Percentiles rank a stretch among this genome's conserved stretches.
phyloP scores from a whole-genome alignment of 2,888 invertebrate species.

The Atethmia centrago region DNA sequence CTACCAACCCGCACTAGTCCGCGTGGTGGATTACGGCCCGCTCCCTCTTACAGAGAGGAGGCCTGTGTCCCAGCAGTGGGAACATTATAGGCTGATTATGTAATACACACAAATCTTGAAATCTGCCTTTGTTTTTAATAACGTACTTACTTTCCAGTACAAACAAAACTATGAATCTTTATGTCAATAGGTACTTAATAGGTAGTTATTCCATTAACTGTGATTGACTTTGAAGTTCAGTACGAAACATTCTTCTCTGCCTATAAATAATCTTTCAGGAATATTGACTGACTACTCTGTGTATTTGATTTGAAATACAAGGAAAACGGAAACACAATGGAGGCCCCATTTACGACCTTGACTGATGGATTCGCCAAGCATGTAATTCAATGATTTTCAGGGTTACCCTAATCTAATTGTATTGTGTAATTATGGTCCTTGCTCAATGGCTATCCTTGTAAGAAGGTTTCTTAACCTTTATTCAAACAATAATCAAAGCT shows the following conservation, averaged over 20 bases:
- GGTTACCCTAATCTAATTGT: constrained; percentile 15
- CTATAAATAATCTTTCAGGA: background rate
- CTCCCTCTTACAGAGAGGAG: no score
- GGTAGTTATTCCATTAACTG: background rate
- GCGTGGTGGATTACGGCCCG: no score
- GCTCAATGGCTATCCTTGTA: constrained; percentile 20
- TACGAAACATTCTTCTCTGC: accelerated
- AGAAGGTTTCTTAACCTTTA: constrained; percentile 36
- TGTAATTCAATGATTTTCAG: constrained; percentile 45
- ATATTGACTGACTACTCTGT: no score
- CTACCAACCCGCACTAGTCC: no score
- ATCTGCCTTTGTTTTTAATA: background rate
- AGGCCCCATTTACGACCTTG: background rate
- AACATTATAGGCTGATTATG: no score
- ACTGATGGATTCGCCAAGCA: constrained; percentile 25
- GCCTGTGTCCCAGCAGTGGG: no score
- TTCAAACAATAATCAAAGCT: constrained; percentile 32
- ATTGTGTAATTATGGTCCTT: background rate
- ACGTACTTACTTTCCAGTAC: background rate
- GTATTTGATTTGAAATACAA: constrained; percentile 14
- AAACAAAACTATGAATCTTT: background rate
- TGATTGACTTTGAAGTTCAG: background rate
- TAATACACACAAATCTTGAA: no score
- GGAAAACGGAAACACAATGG: constrained; percentile 21
- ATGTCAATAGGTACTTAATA: background rate